phyloP scores from a whole-genome alignment of 2,888 invertebrate genomes.

The Nephrotoma flavescens region DNA sequence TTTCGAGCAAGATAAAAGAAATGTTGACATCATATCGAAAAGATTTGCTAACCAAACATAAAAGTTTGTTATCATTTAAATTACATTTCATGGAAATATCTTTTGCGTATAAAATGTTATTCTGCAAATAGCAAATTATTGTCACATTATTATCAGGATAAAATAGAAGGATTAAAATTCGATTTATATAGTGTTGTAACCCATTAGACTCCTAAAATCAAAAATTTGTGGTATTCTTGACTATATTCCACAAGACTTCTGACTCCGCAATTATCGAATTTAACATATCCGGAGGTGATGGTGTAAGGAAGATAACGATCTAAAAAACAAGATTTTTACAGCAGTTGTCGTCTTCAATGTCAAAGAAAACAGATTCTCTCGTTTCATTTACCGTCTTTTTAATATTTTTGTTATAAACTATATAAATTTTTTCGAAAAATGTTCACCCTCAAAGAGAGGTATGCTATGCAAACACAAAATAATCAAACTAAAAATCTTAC shows the following conservation, averaged over 20 bases:
- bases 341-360: background rate
- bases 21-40: background rate
- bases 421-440: background rate
- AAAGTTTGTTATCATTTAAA: background rate
- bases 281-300: background rate
- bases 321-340: background rate
- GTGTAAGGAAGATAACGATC: background rate
- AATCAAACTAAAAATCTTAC: background rate
- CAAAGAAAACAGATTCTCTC: background rate
- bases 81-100: background rate
- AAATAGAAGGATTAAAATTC: background rate
- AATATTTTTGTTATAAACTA: background rate
- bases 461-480: background rate
- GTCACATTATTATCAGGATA: background rate
- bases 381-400: background rate
- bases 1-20: background rate
- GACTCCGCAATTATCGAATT: background rate
- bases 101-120: background rate
- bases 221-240: background rate
- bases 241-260: background rate
- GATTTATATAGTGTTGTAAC: background rate
- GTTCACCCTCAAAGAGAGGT: background rate
- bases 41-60: background rate
- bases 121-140: background rate
- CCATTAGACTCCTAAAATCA: background rate